Percentiles rank a stretch among this genome's conserved stretches.
Conservation (phyloP, 2,888 invertebrate genomes). For the Phyto melanocephala region DNA sequence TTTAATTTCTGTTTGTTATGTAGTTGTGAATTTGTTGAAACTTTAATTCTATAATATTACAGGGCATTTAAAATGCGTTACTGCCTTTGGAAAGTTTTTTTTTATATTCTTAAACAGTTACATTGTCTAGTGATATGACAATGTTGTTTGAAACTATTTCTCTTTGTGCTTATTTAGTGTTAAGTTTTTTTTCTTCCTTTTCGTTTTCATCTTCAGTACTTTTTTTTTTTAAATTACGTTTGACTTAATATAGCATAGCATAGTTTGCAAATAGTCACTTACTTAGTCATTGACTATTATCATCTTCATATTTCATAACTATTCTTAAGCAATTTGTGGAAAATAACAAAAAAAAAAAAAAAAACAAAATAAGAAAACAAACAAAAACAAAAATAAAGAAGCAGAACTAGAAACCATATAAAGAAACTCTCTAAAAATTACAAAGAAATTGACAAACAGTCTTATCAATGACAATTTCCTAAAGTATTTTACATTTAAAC, state of each 20-base stretch:
- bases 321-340: slow-evolving; percentile 1
- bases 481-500: slow-evolving; percentile 1
- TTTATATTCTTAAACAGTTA: background rate
- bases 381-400: too few relatives aligned
- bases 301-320: slow-evolving; percentile 15
- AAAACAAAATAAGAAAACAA: background rate
- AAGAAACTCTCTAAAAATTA: background rate
- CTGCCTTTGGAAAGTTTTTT: too few relatives aligned
- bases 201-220: background rate
- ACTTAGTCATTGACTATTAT: background rate
- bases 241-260: slow-evolving; percentile 1
- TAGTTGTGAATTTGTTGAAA: too few relatives aligned
- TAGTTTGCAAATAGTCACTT: background rate
- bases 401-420: too few relatives aligned
- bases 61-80: too few relatives aligned
- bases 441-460: background rate
- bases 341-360: background rate
- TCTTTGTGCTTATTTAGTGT: background rate
- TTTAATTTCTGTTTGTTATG: too few relatives aligned
- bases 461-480: slow-evolving; percentile 16
- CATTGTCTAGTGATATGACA: background rate
- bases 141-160: background rate
- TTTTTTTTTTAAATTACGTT: background rate
- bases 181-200: too few relatives aligned
- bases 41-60: too few relatives aligned